Percentiles rank a stretch among this genome's conserved stretches.
Evolutionary conservation across 1,140 invertebrate species (phyloP).

Genomic region (Meteorus sp.): DNA sequence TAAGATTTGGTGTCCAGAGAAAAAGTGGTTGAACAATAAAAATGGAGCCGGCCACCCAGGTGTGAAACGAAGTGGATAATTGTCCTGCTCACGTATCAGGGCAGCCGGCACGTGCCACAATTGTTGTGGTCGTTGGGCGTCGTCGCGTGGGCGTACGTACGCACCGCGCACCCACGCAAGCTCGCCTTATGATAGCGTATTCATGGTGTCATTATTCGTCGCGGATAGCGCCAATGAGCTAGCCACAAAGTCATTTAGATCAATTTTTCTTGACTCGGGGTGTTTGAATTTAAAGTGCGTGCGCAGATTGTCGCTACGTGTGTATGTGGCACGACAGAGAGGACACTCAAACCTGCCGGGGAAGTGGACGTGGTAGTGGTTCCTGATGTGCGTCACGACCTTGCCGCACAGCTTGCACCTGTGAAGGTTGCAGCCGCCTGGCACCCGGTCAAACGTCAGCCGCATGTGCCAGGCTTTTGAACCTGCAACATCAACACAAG

Average conservation of each 20-base stretch:
- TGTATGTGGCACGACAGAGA: constrained; percentile 83
- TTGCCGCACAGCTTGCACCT: constrained; percentile 89
- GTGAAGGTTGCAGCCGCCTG: constrained; percentile 84
- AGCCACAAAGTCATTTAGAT: constrained; percentile 60
- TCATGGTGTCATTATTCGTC: constrained; percentile 59
- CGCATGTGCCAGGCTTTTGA: constrained; percentile 90
- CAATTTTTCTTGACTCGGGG: constrained; percentile 82
- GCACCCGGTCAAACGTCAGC: constrained; percentile 85
- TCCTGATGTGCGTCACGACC: constrained; percentile 87
- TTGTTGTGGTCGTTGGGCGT: constrained; percentile 26
- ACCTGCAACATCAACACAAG: constrained; percentile 76
- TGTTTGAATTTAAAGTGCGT: constrained; percentile 89
- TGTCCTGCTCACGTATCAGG: constrained; percentile 21
- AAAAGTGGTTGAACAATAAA: constrained; percentile 39
- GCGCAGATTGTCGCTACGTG: constrained; percentile 83
- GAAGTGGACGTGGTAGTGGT: constrained; percentile 89
- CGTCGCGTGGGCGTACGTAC: constrained; percentile 28
- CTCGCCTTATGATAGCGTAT: constrained; percentile 57
- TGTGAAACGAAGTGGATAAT: constrained; percentile 16
- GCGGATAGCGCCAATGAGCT: constrained; percentile 61
- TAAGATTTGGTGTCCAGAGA: constrained; percentile 49
- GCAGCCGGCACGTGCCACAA: constrained; percentile 19
- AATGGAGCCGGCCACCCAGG: constrained; percentile 25
- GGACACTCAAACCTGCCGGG: constrained; percentile 85
- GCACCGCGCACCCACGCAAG: constrained; percentile 34